Conservation (phyloP, 2,113 vertebrate genomes). For the Podarcis cretensis region DNA sequence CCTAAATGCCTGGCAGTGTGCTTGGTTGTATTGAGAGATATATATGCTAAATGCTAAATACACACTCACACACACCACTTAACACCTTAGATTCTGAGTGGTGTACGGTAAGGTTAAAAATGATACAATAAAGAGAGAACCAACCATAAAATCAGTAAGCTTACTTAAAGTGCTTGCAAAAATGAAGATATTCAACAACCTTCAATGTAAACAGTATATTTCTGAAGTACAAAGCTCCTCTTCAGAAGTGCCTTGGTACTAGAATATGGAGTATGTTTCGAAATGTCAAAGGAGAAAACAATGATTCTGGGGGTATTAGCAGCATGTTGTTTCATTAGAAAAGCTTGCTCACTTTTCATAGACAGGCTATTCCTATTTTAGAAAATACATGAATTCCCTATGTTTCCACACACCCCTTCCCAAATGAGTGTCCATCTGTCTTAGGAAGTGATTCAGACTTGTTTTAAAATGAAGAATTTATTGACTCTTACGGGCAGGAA, state of each 20-base stretch:
- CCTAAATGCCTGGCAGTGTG: neutral
- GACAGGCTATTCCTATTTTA: no score
- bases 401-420: neutral
- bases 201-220: neutral
- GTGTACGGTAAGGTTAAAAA: no score
- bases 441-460: slow-evolving; percentile 11
- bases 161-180: no score
- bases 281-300: slow-evolving; percentile 1
- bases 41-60: neutral
- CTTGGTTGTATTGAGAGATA: neutral
- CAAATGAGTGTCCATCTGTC: neutral
- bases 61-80: no score
- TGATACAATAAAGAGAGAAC: no score
- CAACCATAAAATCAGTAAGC: no score
- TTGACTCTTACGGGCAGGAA: slow-evolving; percentile 18
- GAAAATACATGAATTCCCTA: neutral
- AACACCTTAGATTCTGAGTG: no score
- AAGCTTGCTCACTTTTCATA: slow-evolving; percentile 5
- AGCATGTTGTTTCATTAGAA: neutral
- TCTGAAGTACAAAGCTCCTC: neutral
- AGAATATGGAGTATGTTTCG: neutral
- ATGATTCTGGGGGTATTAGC: neutral
- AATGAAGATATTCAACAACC: no score
- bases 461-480: slow-evolving; percentile 13
- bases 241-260: neutral